Base-by-base conservation (phyloP, 92 coral and sea anemone genomes). In the Desmophyllum pertusum region DNA sequence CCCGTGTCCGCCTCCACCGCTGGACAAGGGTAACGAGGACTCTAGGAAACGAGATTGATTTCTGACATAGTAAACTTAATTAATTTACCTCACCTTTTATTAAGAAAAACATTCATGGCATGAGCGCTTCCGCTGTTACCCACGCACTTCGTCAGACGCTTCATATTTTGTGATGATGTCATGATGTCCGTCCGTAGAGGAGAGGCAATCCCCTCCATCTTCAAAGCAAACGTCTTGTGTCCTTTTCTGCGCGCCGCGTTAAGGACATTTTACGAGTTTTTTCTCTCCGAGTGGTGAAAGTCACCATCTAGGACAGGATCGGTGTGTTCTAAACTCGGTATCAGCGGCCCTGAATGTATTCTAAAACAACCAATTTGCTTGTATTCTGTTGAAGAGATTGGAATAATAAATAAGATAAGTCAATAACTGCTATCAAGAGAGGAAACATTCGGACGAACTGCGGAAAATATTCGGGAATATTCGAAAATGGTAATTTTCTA, bases 211-310 rank as follows among this genome's bases (percentile, higher is more conserved):
- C 1, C 82, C 82, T 15, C 82, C 73, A 63, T 62, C 10, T 15
- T 78, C 17, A 78, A 41, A 15, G 82, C 82, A 31, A 78, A 78
- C 10, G 62, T 29, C 29, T 18, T 78, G 27, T 40, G 27, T 7
- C 71, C 72, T 78, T 18, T 40, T 15, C 82, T 78, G 40, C 82
- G 82, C 15, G 82, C 82, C 9, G 82, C 82, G 14, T 78, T 78
- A 3, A 78, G n/a, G 72, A 38, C 82, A 78, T 41, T 78, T 78
- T 7, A 27, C 0, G 21, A 25, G 7, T 8, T 14, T 27, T 3
- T 15, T 0, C 5, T 7, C n/a, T 29, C n/a, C 82, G 70, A 10
- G 35, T 17, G 38, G 10, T 5, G 71, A 0, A n/a, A 78, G 72
- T 30, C 55, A 1, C 61, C 82, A 62, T 59, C 59, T 9, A 78